Conservation (phyloP, 2,797 vertebrate species). For the Spondyliosoma cantharus region DNA sequence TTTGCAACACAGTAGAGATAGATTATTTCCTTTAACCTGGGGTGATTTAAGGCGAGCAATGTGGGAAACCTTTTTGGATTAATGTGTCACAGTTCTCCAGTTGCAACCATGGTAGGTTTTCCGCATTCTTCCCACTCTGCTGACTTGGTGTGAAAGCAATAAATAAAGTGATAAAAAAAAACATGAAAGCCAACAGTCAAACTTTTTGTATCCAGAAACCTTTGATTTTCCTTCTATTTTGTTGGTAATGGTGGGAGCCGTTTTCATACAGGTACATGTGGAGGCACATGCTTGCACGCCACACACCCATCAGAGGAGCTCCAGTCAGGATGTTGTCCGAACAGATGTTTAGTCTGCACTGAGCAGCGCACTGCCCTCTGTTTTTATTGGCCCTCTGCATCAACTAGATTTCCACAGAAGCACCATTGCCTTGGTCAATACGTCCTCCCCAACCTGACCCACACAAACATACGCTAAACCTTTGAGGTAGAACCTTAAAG, state of each 20-base stretch:
- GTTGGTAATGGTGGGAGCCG: constrained; percentile 4
- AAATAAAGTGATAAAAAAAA: neutral
- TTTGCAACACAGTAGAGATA: neutral
- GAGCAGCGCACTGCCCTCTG: constrained; percentile 67
- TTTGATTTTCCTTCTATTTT: constrained; percentile 12
- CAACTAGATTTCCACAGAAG: constrained; percentile 71
- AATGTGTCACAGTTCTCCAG: neutral
- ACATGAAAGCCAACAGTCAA: neutral
- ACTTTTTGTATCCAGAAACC: neutral
- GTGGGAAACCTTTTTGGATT: neutral
- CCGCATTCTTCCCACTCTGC: neutral
- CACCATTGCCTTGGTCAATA: constrained; percentile 70
- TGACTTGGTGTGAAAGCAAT: neutral
- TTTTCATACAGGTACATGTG: constrained; percentile 47
- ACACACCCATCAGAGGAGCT: constrained; percentile 53
- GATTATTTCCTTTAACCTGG: neutral
- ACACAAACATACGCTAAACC: constrained; percentile 59
- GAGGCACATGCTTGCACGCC: constrained; percentile 55
- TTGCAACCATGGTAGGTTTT: neutral
- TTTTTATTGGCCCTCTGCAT: constrained; percentile 81
- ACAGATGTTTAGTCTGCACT: constrained; percentile 85
- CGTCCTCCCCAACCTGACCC: constrained; percentile 50
- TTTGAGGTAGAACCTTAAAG: constrained; percentile 71
- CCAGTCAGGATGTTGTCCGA: constrained; percentile 76
- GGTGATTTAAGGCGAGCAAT: neutral